Evolutionary conservation across 2,888 invertebrate genomes (phyloP).

Genomic region (Sinhomidia bicolor): DNA sequence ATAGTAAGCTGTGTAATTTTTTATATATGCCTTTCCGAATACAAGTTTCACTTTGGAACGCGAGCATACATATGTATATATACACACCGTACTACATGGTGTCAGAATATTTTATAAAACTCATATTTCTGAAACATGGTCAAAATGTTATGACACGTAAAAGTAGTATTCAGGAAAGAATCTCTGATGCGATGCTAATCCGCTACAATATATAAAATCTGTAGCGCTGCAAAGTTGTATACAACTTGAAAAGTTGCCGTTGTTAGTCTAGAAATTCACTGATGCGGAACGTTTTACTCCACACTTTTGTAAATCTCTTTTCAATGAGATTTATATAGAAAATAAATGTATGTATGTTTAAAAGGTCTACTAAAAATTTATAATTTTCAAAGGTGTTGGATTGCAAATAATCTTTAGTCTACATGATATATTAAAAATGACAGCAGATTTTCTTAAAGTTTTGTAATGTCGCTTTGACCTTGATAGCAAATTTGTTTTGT

Average conservation of each 20-base stretch:
- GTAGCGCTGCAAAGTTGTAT: neutral
- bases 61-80: neutral
- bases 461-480: slow-evolving; percentile 10
- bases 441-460: neutral
- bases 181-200: no score
- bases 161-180: no score
- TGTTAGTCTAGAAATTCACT: neutral
- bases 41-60: neutral
- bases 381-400: neutral
- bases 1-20: no score
- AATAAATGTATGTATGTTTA: no score
- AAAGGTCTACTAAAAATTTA: no score
- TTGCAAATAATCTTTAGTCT: neutral
- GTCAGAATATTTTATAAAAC: neutral
- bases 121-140: neutral
- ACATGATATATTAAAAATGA: neutral
- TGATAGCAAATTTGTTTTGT: slow-evolving; percentile 28
- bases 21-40: neutral
- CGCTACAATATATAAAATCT: neutral
- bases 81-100: no score
- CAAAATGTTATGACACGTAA: neutral
- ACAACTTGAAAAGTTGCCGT: neutral
- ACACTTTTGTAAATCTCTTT: no score
- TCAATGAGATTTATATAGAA: no score
- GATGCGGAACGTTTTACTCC: neutral